Evolutionary conservation across 2,113 vertebrate species (phyloP), one percentile per base, ranked within the genome.

Genomic region (Ploceus nigricollis): DNA sequence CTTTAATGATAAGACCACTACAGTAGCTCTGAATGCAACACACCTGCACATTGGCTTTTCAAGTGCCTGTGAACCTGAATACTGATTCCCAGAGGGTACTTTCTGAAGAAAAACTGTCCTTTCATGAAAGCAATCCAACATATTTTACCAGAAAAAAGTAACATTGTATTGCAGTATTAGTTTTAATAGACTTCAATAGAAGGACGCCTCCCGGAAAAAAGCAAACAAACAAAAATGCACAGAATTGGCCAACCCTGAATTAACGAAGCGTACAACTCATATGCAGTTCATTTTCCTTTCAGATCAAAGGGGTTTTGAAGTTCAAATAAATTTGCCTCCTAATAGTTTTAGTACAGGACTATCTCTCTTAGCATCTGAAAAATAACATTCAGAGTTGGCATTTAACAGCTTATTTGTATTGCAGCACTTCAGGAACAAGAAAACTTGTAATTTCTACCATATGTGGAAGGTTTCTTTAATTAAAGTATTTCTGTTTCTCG

Each of bases 231-330:
- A 91, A 57, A 93, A 94, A 86, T 10, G 23, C 37, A 42, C 78
- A 53, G 76, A 84, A 80, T 50, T 72, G 96, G 87, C 81, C 91
- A 95, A 94, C 47, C 44, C 82, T 65, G 94, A 96, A 95, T 89
- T 94, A 97, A 97, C 15, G 37, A 96, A 96, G 73, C 28, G 6
- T 73, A 82, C 31, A 35, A 42, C 79, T 94, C 89, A 94, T 63
- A 76, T n/a, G 15, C 91, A 95, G 96, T 79, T 96, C 88, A 79
- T 94, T 97, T 96, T 94, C 90, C 87, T 96, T 97, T 89, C 91
- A 93, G 91, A 96, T 97, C 96, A 96, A 97, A 97, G 90, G 76
- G 89, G 77, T 93, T 96, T 96, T 95, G 79, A 94, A 91, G 91
- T 97, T 97, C 96, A 96, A 92, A 76, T 87, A 93, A 87, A 92